phyloP scores from a whole-genome alignment of 2,797 vertebrate species.

The Chelon auratus region DNA sequence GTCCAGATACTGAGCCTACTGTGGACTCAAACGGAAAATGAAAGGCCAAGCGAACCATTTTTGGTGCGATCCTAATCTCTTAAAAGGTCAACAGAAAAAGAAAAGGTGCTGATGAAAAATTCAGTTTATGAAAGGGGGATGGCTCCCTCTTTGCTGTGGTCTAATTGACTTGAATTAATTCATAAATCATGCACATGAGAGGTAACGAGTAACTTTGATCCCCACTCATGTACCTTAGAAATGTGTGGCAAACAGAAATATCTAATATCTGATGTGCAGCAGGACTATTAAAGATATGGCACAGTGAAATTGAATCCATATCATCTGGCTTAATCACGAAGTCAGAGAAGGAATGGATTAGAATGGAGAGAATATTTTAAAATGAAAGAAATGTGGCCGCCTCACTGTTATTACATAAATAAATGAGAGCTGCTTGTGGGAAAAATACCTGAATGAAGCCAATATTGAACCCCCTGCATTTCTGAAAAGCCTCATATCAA shows the following conservation, averaged over 20 bases:
- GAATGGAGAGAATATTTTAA: constrained; percentile 23
- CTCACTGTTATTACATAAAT: constrained; percentile 22
- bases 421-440: constrained; percentile 30
- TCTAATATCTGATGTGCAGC: constrained; percentile 24
- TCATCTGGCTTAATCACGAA: constrained; percentile 9
- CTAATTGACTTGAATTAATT: constrained; percentile 65
- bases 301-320: constrained; percentile 28
- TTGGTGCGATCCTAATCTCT: constrained; percentile 45
- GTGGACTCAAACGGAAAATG: constrained; percentile 14
- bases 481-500: constrained; percentile 30
- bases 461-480: constrained; percentile 31
- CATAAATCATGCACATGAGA: constrained; percentile 60
- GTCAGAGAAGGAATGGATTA: constrained; percentile 9
- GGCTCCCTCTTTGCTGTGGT: constrained; percentile 57
- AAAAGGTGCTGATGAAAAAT: constrained; percentile 54
- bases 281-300: constrained; percentile 9
- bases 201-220: constrained; percentile 35
- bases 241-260: constrained; percentile 13
- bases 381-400: constrained; percentile 9
- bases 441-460: constrained; percentile 26
- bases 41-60: constrained; percentile 39
- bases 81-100: constrained; percentile 67
- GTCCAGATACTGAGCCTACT: constrained; percentile 20
- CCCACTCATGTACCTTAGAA: constrained; percentile 11
- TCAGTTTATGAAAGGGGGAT: constrained; percentile 31